phyloP scores from a whole-genome alignment of 1,140 invertebrate genomes.

The Eulimnadia texana region DNA sequence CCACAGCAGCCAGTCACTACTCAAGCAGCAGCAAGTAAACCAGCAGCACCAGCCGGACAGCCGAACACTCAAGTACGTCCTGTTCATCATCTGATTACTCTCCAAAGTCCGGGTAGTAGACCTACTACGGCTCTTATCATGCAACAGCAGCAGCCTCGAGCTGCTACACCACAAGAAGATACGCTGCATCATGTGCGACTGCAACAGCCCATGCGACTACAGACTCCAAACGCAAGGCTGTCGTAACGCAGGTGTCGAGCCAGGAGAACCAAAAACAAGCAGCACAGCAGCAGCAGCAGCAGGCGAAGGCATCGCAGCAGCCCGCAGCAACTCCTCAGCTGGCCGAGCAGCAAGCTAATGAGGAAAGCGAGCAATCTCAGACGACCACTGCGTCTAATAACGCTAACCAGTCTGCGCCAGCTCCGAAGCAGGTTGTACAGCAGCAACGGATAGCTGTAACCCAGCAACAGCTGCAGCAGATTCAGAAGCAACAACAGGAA shows the following conservation, averaged over 20 bases:
- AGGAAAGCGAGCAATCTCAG: constrained; percentile 1
- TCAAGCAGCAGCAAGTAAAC: neutral
- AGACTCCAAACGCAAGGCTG: neutral
- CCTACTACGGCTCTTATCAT: neutral
- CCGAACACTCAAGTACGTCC: neutral
- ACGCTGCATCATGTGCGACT: neutral
- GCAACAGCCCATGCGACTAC: neutral
- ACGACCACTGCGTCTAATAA: constrained; percentile 6
- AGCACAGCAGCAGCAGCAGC: neutral
- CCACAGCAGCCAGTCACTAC: neutral
- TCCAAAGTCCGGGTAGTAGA: neutral
- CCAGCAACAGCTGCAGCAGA: constrained; percentile 19
- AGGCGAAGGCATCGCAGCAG: neutral
- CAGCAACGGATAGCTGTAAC: constrained; percentile 15
- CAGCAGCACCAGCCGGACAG: neutral
- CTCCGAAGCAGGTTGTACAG: constrained; percentile 12
- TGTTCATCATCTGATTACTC: neutral
- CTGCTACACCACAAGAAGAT: neutral
- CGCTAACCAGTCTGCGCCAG: constrained; percentile 9
- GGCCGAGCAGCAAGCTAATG: neutral
- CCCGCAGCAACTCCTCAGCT: neutral
- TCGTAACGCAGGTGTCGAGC: no score
- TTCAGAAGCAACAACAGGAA: constrained; percentile 21
- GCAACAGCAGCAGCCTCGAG: neutral
- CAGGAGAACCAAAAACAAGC: no score